These are phyloP conservation scores for Eristalis pertinax DNA, from an alignment of 2,888 invertebrate genomes.

Conservation along the genomic window DNA sequence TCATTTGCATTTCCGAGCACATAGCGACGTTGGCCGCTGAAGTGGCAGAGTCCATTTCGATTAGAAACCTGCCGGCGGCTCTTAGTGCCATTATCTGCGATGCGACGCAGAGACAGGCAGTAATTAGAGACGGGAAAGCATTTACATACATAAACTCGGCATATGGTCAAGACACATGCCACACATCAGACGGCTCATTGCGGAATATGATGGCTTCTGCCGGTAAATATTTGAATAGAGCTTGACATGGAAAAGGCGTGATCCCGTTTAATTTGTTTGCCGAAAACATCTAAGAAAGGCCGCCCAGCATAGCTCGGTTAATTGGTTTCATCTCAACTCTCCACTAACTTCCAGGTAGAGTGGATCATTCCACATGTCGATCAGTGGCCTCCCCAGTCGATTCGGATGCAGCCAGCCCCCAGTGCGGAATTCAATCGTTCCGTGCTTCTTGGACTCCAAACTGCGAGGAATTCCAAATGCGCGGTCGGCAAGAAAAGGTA, in stretches of 20 bases:
- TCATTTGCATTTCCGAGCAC: constrained; percentile 64
- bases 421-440: constrained; percentile 44
- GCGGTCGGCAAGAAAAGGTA: constrained; percentile 52
- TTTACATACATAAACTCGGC: constrained; percentile 49
- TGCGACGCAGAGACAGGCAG: constrained; percentile 3
- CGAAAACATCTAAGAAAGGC: constrained; percentile 63
- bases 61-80: constrained; percentile 46
- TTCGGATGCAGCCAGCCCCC: constrained; percentile 41
- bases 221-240: constrained; percentile 51
- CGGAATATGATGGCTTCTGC: constrained; percentile 1
- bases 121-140: constrained; percentile 28
- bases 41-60: constrained; percentile 37
- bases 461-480: constrained; percentile 64
- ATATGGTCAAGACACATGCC: constrained; percentile 28
- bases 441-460: constrained; percentile 53
- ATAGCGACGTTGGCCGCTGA: constrained; percentile 7
- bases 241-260: constrained; percentile 66
- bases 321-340: constrained; percentile 45
- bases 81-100: constrained; percentile 44
- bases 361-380: constrained; percentile 48
- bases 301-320: constrained; percentile 49
- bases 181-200: constrained; percentile 19
- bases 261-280: constrained; percentile 66
- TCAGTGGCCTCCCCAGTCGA: constrained; percentile 54
- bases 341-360: constrained; percentile 49